These are phyloP conservation scores for Macaria liturata DNA, from an alignment of 2,888 invertebrate species.

Conservation along the genomic window DNA sequence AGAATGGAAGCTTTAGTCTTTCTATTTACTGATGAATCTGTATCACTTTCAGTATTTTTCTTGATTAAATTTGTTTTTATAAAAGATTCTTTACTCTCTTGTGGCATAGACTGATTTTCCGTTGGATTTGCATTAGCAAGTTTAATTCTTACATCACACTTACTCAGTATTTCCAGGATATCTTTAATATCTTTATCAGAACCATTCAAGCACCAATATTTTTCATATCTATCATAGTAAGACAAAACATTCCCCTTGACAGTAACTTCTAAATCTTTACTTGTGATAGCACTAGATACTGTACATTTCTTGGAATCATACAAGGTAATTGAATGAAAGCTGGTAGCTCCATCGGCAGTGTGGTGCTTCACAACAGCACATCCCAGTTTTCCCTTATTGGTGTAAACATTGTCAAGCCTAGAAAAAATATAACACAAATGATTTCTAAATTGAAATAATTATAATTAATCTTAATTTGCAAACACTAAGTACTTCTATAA, in stretches of 20 bases:
- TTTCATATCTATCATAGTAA: slow-evolving; percentile 62
- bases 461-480: no score
- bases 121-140: slow-evolving; percentile 7
- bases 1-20: slow-evolving; percentile 69
- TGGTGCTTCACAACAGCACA: slow-evolving; percentile 68
- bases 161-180: slow-evolving; percentile 51
- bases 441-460: no score
- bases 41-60: slow-evolving; percentile 60
- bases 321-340: slow-evolving; percentile 55
- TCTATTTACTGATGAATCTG: slow-evolving; percentile 60
- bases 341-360: slow-evolving; percentile 23
- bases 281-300: slow-evolving; percentile 56
- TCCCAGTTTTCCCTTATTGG: slow-evolving; percentile 64
- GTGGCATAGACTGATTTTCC: slow-evolving; percentile 38
- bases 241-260: slow-evolving; percentile 61
- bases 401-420: slow-evolving; percentile 61
- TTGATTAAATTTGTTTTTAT: slow-evolving; percentile 25
- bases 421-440: slow-evolving; percentile 33
- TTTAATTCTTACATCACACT: slow-evolving; percentile 48
- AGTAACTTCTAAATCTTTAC: slow-evolving; percentile 52
- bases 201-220: slow-evolving; percentile 68
- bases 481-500: no score
- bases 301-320: slow-evolving; percentile 69
- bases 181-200: slow-evolving; percentile 53
- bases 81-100: slow-evolving; percentile 29